Conservation (phyloP, 92 coral and sea anemone species). For the Phenganax subtilis region DNA sequence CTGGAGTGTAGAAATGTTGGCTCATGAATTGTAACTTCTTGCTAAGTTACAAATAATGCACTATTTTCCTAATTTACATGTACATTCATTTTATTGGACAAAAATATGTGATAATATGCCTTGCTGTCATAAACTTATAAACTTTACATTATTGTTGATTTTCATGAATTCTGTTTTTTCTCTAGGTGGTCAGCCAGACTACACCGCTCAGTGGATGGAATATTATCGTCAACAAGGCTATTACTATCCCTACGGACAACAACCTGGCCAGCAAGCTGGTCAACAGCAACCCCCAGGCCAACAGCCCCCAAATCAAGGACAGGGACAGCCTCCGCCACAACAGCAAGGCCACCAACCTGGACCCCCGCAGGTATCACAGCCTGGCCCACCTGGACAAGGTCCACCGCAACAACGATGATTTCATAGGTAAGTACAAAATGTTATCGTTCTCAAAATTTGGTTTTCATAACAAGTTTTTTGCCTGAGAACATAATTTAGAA, state of each 20-base stretch:
- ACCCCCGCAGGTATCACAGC: conserved; percentile 1
- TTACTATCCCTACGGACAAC: conserved; percentile 73
- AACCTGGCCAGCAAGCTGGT: conserved; percentile 51
- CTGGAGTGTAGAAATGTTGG: too few species aligned
- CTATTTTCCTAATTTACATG: too few species aligned
- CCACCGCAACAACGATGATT: conserved; percentile 33
- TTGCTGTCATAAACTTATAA: too few species aligned
- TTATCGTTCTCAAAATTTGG: neutral
- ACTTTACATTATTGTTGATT: conserved; percentile 37
- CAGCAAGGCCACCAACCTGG: conserved; percentile 40
- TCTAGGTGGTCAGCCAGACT: conserved; percentile 75
- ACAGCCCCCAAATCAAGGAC: conserved; percentile 46
- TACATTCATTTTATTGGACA: too few species aligned
- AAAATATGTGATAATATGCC: too few species aligned
- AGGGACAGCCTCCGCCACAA: conserved; percentile 33
- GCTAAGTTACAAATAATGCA: too few species aligned
- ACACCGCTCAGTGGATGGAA: conserved; percentile 95
- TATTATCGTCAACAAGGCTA: conserved; percentile 85
- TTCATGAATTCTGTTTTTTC: neutral
- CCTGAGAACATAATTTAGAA: neutral
- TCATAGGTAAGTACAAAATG: conserved; percentile 18
- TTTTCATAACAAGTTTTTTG: neutral
- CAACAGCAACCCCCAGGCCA: conserved; percentile 58
- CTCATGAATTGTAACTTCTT: conserved; percentile 13
- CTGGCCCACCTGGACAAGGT: conserved; percentile 27